Percentiles rank a stretch among this genome's conserved stretches.
phyloP scores from a whole-genome alignment of 2,888 invertebrate genomes.

The Melinaea marsaeus region DNA sequence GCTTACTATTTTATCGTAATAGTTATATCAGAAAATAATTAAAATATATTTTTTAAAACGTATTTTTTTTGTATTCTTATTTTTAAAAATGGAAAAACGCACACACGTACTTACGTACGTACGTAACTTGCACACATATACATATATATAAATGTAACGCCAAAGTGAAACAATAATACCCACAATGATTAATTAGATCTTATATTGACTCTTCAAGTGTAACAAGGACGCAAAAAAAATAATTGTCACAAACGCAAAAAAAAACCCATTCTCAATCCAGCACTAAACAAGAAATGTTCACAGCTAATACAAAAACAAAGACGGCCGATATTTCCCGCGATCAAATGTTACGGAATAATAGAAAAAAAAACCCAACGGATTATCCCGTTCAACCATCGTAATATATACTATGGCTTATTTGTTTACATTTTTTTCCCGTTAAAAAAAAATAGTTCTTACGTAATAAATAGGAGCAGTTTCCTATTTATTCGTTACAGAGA shows the following conservation, averaged over 20 bases:
- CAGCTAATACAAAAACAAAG: slow-evolving; percentile 31
- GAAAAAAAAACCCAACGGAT: slow-evolving; percentile 55
- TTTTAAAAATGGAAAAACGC: no score
- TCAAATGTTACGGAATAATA: slow-evolving; percentile 20
- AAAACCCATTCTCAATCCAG: slow-evolving; percentile 15
- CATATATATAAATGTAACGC: no score
- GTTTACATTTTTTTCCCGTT: slow-evolving; percentile 57
- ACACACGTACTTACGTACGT: no score
- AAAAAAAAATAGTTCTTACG: slow-evolving; percentile 29
- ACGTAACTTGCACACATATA: no score
- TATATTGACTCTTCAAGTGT: slow-evolving; percentile 5
- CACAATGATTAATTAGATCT: no score
- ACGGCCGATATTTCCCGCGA: slow-evolving; percentile 27
- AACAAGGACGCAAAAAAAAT: slow-evolving; percentile 8
- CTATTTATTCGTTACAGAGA: slow-evolving; percentile 23
- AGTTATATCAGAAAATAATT: no score
- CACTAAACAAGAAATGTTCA: slow-evolving; percentile 5
- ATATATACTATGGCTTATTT: slow-evolving; percentile 48
- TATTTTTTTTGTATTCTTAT: no score
- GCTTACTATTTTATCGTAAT: no score
- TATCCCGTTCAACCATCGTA: slow-evolving; percentile 50
- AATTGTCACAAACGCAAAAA: slow-evolving; percentile 10
- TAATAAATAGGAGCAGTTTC: slow-evolving; percentile 30
- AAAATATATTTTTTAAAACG: no score
- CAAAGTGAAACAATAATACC: no score